phyloP scores from a whole-genome alignment of 2,888 invertebrate genomes.

The Stenichneumon culpator region DNA sequence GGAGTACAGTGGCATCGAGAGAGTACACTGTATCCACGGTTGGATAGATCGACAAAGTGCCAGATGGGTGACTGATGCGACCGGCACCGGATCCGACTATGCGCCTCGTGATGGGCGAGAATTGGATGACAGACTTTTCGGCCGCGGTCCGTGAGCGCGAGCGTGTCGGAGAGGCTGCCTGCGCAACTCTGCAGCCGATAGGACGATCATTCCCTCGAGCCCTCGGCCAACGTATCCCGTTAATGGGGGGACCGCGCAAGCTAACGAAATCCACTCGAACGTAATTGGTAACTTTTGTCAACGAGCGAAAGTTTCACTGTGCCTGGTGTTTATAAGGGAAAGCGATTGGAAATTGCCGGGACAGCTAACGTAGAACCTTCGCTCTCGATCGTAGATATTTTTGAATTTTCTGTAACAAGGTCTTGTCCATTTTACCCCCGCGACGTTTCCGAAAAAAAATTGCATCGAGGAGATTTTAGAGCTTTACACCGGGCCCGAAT shows the following conservation, averaged over 20 bases:
- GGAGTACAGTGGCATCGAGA: slow-evolving; percentile 71
- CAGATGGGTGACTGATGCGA: slow-evolving; percentile 85
- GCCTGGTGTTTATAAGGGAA: no score
- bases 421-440: no score
- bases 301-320: not conserved
- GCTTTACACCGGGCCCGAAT: no score
- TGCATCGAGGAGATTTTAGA: no score
- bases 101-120: slow-evolving; percentile 72
- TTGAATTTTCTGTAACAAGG: no score
- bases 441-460: no score
- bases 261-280: slow-evolving; percentile 55
- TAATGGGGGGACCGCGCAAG: slow-evolving; percentile 46
- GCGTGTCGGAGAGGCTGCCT: slow-evolving; percentile 15
- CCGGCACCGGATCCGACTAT: slow-evolving; percentile 69
- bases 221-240: slow-evolving; percentile 42
- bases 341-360: no score
- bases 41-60: slow-evolving; percentile 82
- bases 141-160: slow-evolving; percentile 68
- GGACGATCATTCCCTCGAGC: slow-evolving; percentile 56
- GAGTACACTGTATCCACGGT: slow-evolving; percentile 76
- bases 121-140: slow-evolving; percentile 75
- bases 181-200: slow-evolving; percentile 10
- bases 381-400: no score
- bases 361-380: no score
- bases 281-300: slow-evolving; percentile 43